These are phyloP conservation scores for Stegana nigrithorax DNA, from an alignment of 2,888 invertebrate genomes.

Conservation along the genomic window DNA sequence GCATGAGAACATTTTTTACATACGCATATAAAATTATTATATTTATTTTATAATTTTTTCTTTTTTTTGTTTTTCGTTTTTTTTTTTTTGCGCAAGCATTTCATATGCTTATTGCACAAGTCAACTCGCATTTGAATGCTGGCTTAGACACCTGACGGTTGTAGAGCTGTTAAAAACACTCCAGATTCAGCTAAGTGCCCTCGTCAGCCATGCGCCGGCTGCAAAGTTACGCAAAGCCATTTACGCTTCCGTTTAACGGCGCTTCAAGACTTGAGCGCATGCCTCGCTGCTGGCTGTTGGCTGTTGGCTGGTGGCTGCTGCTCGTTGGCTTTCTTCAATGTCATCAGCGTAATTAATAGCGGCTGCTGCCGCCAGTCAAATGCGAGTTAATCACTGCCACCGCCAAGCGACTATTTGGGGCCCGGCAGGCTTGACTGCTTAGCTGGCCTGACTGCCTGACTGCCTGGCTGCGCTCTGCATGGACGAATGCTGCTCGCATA, in stretches of 20 bases:
- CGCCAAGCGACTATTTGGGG: no score
- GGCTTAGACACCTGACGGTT: no score
- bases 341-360: conserved; percentile 49
- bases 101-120: no score
- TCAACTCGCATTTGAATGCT: no score
- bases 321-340: conserved; percentile 27
- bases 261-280: conserved; percentile 18
- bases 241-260: conserved; percentile 46
- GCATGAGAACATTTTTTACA: no score
- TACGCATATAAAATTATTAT: no score
- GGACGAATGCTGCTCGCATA: not conserved
- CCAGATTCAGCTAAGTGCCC: not conserved
- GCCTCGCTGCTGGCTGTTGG: conserved; percentile 31
- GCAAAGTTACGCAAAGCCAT: conserved; percentile 32
- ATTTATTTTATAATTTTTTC: no score
- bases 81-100: conserved; percentile 5
- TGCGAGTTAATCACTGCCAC: conserved; percentile 50
- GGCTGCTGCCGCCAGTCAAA: conserved; percentile 51
- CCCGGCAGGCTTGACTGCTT: not conserved
- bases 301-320: conserved; percentile 40
- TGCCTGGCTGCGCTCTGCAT: not conserved
- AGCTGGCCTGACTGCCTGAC: not conserved
- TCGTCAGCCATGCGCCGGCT: conserved; percentile 13
- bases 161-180: no score
- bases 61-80: no score